Conservation (phyloP, 2,888 invertebrate genomes). For the Aphidius colemani region DNA sequence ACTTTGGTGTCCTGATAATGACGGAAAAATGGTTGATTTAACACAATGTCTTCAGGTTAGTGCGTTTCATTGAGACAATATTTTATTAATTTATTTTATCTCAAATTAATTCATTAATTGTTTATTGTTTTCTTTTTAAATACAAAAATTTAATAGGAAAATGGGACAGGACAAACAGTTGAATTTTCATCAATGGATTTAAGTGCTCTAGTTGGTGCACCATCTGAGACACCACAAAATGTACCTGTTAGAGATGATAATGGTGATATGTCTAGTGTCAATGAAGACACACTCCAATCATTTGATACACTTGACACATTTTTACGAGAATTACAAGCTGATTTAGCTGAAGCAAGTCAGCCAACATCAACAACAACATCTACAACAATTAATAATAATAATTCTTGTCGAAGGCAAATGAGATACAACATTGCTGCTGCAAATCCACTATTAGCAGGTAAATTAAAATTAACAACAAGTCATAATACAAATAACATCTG, state of each 20-base stretch:
- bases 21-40: slow-evolving; percentile 91
- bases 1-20: slow-evolving; percentile 92
- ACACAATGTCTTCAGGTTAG: slow-evolving; percentile 85
- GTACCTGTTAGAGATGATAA: slow-evolving; percentile 53
- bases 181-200: slow-evolving; percentile 58
- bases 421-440: slow-evolving; percentile 82
- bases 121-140: slow-evolving; percentile 7
- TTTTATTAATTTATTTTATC: not conserved
- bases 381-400: slow-evolving; percentile 56
- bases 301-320: slow-evolving; percentile 85
- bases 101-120: not conserved
- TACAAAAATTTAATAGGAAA: slow-evolving; percentile 48
- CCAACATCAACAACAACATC: slow-evolving; percentile 62
- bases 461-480: slow-evolving; percentile 43
- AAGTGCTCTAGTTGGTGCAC: slow-evolving; percentile 52
- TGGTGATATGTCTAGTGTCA: slow-evolving; percentile 47
- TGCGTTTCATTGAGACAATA: slow-evolving; percentile 27
- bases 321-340: slow-evolving; percentile 74
- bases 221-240: slow-evolving; percentile 44
- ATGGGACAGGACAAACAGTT: slow-evolving; percentile 51
- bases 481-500: not conserved
- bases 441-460: slow-evolving; percentile 85
- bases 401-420: slow-evolving; percentile 62
- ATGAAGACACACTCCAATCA: slow-evolving; percentile 66
- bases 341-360: slow-evolving; percentile 56